Percentiles rank a stretch among this genome's conserved stretches.
phyloP scores from a whole-genome alignment of 2,113 vertebrate genomes.

The Elephantulus edwardii region DNA sequence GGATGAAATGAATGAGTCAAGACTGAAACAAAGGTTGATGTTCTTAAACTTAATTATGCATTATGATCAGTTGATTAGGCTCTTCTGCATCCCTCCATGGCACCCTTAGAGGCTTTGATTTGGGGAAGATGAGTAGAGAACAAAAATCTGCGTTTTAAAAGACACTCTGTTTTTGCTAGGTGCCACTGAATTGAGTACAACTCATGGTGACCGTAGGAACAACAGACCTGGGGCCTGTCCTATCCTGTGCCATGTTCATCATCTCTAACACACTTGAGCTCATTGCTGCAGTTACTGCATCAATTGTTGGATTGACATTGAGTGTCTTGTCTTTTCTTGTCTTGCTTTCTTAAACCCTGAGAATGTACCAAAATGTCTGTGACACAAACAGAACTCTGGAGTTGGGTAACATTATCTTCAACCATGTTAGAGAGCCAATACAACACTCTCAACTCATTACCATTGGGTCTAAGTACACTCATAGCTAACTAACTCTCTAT shows the following conservation, averaged over 20 bases:
- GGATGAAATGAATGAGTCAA: neutral
- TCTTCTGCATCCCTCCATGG: neutral
- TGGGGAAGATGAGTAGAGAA: slow-evolving; percentile 6
- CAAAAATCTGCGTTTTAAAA: slow-evolving; percentile 11
- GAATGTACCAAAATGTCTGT: slow-evolving; percentile 4
- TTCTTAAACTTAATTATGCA: neutral
- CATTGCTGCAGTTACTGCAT: no score
- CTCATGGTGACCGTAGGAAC: no score
- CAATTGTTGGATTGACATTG: no score
- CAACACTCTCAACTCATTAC: no score
- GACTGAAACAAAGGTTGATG: neutral
- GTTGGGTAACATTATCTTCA: neutral
- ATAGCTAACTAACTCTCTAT: no score
- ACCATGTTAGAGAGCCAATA: neutral
- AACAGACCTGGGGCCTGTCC: no score
- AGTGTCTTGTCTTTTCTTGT: slow-evolving; percentile 45
- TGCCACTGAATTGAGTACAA: neutral
- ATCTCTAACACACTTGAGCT: no score
- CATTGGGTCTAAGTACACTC: no score
- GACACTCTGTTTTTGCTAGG: neutral
- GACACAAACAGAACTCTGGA: neutral
- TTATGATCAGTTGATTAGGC: neutral
- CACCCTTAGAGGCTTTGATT: neutral
- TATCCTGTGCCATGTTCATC: no score
- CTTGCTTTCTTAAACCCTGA: slow-evolving; percentile 47